Evolutionary conservation across 2,797 vertebrate genomes (phyloP).

Genomic region (Halcyon leucocephala): DNA sequence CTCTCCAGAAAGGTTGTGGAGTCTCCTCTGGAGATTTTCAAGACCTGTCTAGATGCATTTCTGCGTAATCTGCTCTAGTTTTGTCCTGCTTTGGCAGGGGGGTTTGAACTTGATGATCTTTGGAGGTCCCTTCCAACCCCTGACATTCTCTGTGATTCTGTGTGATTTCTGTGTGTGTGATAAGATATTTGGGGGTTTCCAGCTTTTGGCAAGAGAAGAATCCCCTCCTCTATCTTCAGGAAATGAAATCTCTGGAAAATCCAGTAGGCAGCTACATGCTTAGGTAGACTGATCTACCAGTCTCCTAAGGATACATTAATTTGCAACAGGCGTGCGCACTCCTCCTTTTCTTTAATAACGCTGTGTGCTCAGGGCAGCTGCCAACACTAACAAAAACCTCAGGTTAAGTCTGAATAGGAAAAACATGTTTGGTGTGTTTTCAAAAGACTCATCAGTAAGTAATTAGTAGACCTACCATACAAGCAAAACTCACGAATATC

Average conservation of each 20-base stretch:
- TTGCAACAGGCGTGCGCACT: fast-evolving
- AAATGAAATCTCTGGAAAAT: neutral
- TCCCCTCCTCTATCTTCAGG: neutral
- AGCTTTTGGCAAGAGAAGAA: neutral
- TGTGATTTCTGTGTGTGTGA: no score
- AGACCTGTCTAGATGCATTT: no score
- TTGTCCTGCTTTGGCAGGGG: no score
- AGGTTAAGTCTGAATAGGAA: neutral
- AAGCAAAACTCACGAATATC: neutral
- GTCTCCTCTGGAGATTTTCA: no score
- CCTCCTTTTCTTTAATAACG: neutral
- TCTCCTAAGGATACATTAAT: neutral
- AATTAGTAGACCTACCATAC: neutral
- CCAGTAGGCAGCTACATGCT: fast-evolving
- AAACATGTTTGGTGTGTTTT: neutral
- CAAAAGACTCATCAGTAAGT: neutral
- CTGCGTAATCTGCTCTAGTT: no score
- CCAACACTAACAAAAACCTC: neutral
- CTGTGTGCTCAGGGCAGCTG: neutral
- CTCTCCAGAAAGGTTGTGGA: no score
- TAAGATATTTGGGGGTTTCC: neutral
- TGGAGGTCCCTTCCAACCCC: no score
- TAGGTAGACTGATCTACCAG: neutral
- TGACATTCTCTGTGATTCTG: no score
- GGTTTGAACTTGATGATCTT: no score